Conservation (phyloP, 2,797 vertebrate genomes). For the Pogoniulus pusillus region DNA sequence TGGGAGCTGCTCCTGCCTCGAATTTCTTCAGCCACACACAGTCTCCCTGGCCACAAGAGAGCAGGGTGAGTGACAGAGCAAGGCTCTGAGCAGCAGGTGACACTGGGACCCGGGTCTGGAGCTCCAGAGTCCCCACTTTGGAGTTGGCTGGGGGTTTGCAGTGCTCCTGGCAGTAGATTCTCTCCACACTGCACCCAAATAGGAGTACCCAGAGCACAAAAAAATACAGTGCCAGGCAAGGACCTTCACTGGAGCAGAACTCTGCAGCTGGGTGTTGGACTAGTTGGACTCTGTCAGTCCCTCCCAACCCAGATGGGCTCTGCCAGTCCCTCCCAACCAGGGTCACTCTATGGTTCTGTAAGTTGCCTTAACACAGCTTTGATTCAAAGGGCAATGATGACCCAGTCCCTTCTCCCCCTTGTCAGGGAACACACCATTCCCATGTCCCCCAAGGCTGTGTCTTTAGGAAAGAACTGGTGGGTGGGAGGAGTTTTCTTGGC, state of each 20-base stretch:
- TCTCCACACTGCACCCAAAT: background rate
- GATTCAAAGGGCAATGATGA: background rate
- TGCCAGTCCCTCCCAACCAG: too few relatives aligned
- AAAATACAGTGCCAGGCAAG: background rate
- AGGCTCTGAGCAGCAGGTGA: background rate
- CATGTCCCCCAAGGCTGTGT: background rate
- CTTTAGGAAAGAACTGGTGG: background rate
- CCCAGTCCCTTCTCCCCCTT: background rate
- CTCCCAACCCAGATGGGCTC: too few relatives aligned
- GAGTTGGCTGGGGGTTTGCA: background rate
- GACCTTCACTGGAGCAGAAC: background rate
- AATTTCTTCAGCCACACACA: constrained; percentile 94
- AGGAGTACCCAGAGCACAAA: background rate
- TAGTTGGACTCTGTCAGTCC: too few relatives aligned
- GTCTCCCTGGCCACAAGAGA: constrained; percentile 81
- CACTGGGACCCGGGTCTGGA: background rate
- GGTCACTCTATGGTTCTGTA: too few relatives aligned
- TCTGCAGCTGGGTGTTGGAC: background rate
- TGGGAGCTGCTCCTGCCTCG: constrained; percentile 75
- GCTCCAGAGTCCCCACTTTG: background rate
- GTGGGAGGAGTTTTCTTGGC: background rate
- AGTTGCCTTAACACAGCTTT: too few relatives aligned
- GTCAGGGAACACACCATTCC: background rate
- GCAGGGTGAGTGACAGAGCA: background rate
- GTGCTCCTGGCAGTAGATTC: background rate